Base-by-base conservation (phyloP, 2,888 invertebrate genomes). In the Pristionchus exspectatus region DNA sequence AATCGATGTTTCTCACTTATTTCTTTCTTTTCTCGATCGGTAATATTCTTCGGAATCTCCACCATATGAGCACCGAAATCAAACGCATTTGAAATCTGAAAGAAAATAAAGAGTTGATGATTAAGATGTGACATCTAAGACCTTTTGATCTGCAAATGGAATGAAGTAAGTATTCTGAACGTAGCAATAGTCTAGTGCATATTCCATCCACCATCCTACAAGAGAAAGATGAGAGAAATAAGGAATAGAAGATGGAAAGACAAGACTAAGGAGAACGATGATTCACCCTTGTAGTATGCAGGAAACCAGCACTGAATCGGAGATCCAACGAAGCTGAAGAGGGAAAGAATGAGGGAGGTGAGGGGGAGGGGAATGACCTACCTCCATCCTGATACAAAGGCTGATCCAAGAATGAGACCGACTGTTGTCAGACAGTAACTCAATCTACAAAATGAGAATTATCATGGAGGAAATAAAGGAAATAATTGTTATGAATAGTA, bases 291-390 rank as follows among this genome's bases (percentile, higher is more conserved):
- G 93, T 96, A 96, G 93, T 96, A 95, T 9, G 96, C 96, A 54
- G 96, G 96, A 91, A 96, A 96, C 96, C 96, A 96, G 94, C 96
- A 96, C 92, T 95, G 95, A 90, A 96, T 96, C 63, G 96, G 96
- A 91, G 95, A 95, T 59, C 96, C 96, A 63, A 96, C 96, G 94
- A 96, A 96, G 86, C 93, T 94, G 91, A 56, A n/a, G 56, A 54
- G 21, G 30, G 5, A 50, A 54, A n/a, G 30, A 10, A 18, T 50
- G 38, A 33, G 18, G 56, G 27, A n/a, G 30, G 24, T 4, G 27
- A 27, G 4, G 24, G 38, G 16, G 56, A 21, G 21, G 83, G 77
- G 90, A 77, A 30, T 86, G 72, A 90, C 90, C 69, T 85, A 94
- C 94, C 94, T 94, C 94, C 96, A 95, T 89, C 96, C 95, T 90